Percentiles rank a stretch among this genome's conserved stretches.
These are phyloP conservation scores for Leptodactylus fuscus DNA, from an alignment of 2,113 vertebrate genomes.

Conservation along the genomic window DNA sequence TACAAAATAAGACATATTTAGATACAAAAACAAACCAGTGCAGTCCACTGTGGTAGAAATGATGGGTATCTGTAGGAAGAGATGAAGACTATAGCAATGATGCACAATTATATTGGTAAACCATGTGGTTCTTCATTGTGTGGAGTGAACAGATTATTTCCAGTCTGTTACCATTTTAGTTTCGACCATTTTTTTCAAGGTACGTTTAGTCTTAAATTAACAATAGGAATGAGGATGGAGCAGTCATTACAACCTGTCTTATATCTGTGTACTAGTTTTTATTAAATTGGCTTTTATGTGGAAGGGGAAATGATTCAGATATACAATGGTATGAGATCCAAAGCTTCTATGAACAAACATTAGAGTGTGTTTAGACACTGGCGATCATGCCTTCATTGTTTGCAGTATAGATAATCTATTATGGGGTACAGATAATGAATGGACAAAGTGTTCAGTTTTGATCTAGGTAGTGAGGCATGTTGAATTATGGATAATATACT, in stretches of 20 bases:
- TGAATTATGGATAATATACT: background rate
- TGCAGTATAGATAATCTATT: constrained; percentile 16
- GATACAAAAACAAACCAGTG: no score
- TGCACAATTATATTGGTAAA: background rate
- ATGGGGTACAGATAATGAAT: background rate
- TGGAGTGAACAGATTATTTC: background rate
- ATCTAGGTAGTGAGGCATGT: background rate
- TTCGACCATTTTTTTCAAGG: no score
- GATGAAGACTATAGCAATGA: background rate
- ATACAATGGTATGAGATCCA: background rate
- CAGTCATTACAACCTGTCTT: background rate
- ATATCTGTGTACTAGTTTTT: background rate
- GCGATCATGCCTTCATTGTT: background rate
- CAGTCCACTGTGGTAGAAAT: background rate
- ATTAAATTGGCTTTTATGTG: background rate
- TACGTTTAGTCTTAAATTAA: no score
- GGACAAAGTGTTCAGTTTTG: background rate
- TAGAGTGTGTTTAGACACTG: background rate
- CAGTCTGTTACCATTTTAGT: background rate
- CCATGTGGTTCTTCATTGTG: background rate
- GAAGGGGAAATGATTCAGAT: background rate
- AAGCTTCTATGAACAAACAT: constrained; percentile 11
- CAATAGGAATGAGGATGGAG: background rate
- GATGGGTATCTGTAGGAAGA: background rate
- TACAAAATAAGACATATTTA: no score